phyloP scores from a whole-genome alignment of 2,888 invertebrate species.

The Neelides folsomi region DNA sequence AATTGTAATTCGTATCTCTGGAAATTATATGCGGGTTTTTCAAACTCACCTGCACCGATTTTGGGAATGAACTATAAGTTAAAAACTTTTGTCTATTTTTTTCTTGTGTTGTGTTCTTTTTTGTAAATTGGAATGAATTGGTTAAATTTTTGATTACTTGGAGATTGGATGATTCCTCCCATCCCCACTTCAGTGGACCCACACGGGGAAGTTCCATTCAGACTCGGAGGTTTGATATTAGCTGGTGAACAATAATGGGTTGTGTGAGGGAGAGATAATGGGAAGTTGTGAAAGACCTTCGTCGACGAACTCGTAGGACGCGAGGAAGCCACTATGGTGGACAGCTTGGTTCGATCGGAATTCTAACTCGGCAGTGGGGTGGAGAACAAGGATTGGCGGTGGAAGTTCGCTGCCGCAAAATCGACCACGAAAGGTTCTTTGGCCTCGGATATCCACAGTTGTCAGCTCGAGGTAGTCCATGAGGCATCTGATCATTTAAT shows the following conservation, averaged over 20 bases:
- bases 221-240: slow-evolving; percentile 22
- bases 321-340: slow-evolving; percentile 35
- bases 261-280: neutral
- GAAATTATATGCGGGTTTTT: no score
- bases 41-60: no score
- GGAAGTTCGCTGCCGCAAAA: slow-evolving; percentile 35
- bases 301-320: slow-evolving; percentile 35
- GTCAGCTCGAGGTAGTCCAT: slow-evolving; percentile 37
- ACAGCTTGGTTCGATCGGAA: slow-evolving; percentile 36
- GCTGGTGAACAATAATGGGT: slow-evolving; percentile 10
- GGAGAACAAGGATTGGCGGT: slow-evolving; percentile 34
- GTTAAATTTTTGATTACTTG: slow-evolving; percentile 29
- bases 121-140: no score
- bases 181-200: slow-evolving; percentile 33
- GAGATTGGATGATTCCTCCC: slow-evolving; percentile 38
- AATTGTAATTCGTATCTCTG: no score
- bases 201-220: slow-evolving; percentile 34
- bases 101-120: no score
- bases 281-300: slow-evolving; percentile 32
- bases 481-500: slow-evolving; percentile 32
- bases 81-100: no score
- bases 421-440: slow-evolving; percentile 34
- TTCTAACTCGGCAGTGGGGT: slow-evolving; percentile 35
- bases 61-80: no score
- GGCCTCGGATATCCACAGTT: slow-evolving; percentile 34